Evolutionary conservation across 2,888 invertebrate genomes (phyloP), one percentile per base, ranked within the genome.

Genomic region (Hecatera dysodea): DNA sequence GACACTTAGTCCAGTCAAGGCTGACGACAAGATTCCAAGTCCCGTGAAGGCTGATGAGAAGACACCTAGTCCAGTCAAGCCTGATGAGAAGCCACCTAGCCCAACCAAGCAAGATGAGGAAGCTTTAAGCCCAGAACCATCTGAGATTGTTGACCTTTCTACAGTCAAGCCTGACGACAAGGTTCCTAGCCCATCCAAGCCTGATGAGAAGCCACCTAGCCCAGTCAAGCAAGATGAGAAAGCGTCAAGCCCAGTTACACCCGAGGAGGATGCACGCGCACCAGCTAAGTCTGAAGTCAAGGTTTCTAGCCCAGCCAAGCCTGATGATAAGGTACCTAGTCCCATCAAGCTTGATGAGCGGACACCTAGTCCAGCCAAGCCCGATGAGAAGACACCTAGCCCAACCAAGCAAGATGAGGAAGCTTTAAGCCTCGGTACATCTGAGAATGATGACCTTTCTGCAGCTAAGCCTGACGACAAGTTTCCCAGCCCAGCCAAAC

Each of bases 91-190:
- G 0, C 12, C 6, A 17, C 2, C 8, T 4, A 27, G 24, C 0
- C 19, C 39, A 6, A 7, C 7, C 0, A 36, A 36, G 8, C 12
- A 15, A 8, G 52, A 27, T 4, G 39, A 27, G 0, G 52, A 39
- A 1, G n/a, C 24, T 0, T 24, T n/a, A 0, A 55, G 53, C 36
- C n/a, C 15, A 17, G 19, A 36, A 2, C 8, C 12, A n/a, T 5
- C 15, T 15, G 66, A 69, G 0, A 55, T 76, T 9, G 78, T 78
- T n/a, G 52, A 48, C 9, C 48, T 60, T n/a, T 8, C 3, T 27
- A 15, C 17, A 22, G 17, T 5, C 11, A 24, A 36, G 5, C 24
- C 19, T 19, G 48, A 50, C 1, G 36, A 62, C 0, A 50, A 50
- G 6, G 22, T 9, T 1, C 15, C 9, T 11, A 22, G 33, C 1